Percentiles rank a stretch among this genome's conserved stretches.
These are phyloP conservation scores for Trichomycterus rosablanca DNA, from an alignment of 2,113 vertebrate genomes.

Conservation along the genomic window DNA sequence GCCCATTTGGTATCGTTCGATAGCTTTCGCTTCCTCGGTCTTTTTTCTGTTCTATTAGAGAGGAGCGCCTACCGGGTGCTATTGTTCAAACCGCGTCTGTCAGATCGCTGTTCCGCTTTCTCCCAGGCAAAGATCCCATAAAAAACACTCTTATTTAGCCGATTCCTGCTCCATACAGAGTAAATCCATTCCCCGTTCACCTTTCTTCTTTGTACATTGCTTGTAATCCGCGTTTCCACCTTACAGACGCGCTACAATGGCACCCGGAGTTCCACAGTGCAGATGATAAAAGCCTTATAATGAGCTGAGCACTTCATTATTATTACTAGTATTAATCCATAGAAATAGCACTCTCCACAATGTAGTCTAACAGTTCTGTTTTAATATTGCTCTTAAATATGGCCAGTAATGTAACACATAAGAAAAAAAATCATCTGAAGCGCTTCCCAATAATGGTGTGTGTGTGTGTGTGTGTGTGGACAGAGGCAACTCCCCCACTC, in stretches of 20 bases:
- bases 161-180: conserved; percentile 22
- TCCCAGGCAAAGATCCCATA: neutral
- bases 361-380: no score
- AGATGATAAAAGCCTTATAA: neutral
- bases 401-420: conserved; percentile 10
- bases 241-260: conserved; percentile 5
- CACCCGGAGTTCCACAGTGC: conserved; percentile 14
- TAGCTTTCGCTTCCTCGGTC: conserved; percentile 16
- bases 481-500: conserved; percentile 30
- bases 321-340: no score
- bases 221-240: neutral
- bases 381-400: no score
- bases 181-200: neutral
- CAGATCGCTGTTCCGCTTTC: conserved; percentile 14
- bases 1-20: conserved; percentile 18
- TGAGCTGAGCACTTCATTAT: no score
- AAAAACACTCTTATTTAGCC: neutral
- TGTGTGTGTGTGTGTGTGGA: conserved; percentile 3
- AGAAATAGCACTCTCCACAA: no score
- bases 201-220: neutral
- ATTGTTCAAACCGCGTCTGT: conserved; percentile 51
- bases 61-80: conserved; percentile 47
- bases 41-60: conserved; percentile 37
- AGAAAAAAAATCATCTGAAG: conserved; percentile 15
- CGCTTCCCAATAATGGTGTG: conserved; percentile 38